These are phyloP conservation scores for Nesogale talazaci DNA, from an alignment of 2,113 vertebrate species.

Conservation along the genomic window DNA sequence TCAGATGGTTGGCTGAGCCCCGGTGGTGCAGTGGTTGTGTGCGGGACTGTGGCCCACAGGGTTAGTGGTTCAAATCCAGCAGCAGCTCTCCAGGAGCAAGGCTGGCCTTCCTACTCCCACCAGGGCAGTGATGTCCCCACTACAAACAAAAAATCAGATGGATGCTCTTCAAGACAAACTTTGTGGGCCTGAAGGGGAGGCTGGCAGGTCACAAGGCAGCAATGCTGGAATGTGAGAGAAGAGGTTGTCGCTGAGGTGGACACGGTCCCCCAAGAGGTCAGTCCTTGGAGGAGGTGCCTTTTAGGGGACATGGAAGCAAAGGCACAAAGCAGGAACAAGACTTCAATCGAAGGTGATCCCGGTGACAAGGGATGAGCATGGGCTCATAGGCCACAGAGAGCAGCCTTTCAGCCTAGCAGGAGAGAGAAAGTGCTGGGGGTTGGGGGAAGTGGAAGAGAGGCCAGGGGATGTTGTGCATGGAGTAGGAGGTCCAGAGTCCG, in stretches of 20 bases:
- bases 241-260: too few species aligned
- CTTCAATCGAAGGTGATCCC: background rate
- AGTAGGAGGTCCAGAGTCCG: background rate
- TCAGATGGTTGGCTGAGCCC: too few species aligned
- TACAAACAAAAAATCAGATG: too few species aligned
- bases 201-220: background rate
- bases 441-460: background rate
- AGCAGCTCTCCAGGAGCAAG: too few species aligned
- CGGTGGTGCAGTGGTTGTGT: too few species aligned
- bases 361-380: background rate
- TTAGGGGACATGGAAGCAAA: background rate
- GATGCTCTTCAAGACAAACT: background rate
- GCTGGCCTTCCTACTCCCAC: too few species aligned
- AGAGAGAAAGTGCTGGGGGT: background rate
- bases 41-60: too few species aligned
- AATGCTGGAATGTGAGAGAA: accelerated
- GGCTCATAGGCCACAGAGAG: background rate
- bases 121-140: too few species aligned
- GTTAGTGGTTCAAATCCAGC: too few species aligned
- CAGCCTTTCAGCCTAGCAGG: background rate
- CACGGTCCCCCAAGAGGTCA: too few species aligned
- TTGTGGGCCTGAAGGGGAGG: background rate
- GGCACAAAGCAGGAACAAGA: background rate
- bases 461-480: too few species aligned
- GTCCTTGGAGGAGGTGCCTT: background rate